Evolutionary conservation across 1,140 invertebrate genomes (phyloP), one percentile per base, ranked within the genome.

Genomic region (Drosophila insularis): DNA sequence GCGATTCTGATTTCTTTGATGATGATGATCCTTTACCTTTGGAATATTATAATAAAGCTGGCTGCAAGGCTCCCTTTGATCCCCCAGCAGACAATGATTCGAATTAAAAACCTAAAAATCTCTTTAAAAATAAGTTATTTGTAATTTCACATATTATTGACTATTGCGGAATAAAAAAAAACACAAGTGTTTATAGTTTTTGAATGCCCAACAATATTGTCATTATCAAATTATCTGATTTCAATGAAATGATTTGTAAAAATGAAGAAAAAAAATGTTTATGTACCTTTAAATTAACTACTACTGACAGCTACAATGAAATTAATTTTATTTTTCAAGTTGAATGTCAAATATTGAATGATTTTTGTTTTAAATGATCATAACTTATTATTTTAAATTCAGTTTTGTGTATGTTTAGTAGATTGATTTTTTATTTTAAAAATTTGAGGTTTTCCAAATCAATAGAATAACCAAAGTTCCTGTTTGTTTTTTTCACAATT

Each of bases 1-100:
- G 80, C 1, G 90, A 91, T 31, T 91, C 89, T 0, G 90, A 91
- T 53, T 82, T 67, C 58, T 90, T 79, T 59, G 78, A 85, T 11
- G 58, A 13, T 10, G 62, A 72, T 0, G 81, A 91, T 50, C 70
- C 77, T 4, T 3, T 73, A 13, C 76, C 85, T 0, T n/a, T 70
- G 35, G 80, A 78, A 10, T 91, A 90, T 27, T 91, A 91, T 40
- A 56, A 84, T 2, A 78, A 72, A 64, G 90, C 75, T 4, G 86
- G 80, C 1, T 90, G 71, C 65, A 72, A 75, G 39, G 90, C 90
- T 2, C 86, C 87, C 8, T 89, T 90, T 23, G 43, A 68, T 8
- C 14, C n/a, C 1, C 11, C 61, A 19, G 19, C 50, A 7, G 58
- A 8, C 4, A 10, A 27, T 21, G 8, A 0, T 13, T 56, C 32